Percentiles rank a stretch among this genome's conserved stretches.
These are phyloP conservation scores for Furnarius figulus DNA, from an alignment of 2,113 vertebrate species.

Conservation along the genomic window DNA sequence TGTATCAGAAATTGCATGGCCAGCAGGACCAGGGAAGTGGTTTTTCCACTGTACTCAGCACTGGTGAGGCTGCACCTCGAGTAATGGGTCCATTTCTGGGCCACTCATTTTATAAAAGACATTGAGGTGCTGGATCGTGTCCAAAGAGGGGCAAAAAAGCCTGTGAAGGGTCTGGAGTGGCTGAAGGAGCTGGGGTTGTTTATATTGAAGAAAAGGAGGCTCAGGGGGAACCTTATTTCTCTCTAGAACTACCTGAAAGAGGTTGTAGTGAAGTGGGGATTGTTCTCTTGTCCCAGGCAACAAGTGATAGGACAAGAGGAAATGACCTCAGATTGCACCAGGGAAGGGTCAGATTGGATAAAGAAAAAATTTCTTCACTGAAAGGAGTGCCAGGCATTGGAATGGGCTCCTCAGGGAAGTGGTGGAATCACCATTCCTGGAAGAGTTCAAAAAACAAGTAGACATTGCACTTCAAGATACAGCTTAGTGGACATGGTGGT, in stretches of 20 bases:
- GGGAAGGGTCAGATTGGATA: background rate
- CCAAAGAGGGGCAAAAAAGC: background rate
- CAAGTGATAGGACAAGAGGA: background rate
- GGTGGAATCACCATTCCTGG: background rate
- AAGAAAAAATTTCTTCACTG: background rate
- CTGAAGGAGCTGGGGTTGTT: background rate
- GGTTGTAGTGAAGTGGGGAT: background rate
- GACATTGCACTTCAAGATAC: background rate
- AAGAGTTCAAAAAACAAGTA: background rate
- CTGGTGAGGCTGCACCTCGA: rapidly evolving
- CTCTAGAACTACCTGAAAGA: background rate
- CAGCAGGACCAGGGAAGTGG: background rate
- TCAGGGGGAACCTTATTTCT: background rate
- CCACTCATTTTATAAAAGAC: background rate
- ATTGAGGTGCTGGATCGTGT: rapidly evolving
- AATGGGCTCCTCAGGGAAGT: background rate
- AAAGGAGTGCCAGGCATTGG: background rate
- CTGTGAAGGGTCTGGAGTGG: background rate
- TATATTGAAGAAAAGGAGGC: background rate
- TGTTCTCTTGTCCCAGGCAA: background rate
- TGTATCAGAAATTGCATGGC: background rate
- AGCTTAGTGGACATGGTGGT: background rate
- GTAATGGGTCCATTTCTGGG: background rate
- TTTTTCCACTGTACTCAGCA: too few species aligned
- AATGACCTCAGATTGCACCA: background rate